Conservation (phyloP, 2,113 vertebrate genomes). For the Gadus macrocephalus region DNA sequence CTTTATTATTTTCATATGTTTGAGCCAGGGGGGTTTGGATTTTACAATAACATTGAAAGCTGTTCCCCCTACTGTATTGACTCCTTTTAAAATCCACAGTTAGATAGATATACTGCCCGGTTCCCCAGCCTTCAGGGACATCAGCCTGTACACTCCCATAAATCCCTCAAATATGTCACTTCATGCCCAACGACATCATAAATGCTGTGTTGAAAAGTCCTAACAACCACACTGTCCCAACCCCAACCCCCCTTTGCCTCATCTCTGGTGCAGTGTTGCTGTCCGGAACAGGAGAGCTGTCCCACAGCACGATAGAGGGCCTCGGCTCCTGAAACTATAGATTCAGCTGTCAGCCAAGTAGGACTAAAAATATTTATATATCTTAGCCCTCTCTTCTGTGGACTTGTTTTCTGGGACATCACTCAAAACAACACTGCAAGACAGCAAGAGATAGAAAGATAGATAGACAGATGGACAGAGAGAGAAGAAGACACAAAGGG, state of each 20-base stretch:
- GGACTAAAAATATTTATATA: conserved; percentile 10
- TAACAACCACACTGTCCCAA: conserved; percentile 15
- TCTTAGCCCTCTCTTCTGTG: neutral
- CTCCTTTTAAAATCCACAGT: neutral
- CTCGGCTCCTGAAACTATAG: conserved; percentile 45
- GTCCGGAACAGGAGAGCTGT: conserved; percentile 36
- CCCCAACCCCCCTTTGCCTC: conserved; percentile 21
- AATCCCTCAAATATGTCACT: conserved; percentile 41
- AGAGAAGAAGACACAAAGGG: conserved; percentile 15
- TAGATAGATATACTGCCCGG: neutral
- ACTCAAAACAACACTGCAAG: neutral
- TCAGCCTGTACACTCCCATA: conserved; percentile 22
- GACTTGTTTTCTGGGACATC: conserved; percentile 15
- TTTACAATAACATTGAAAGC: no score
- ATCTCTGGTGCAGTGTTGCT: neutral
- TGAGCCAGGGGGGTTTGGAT: no score
- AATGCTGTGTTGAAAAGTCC: conserved; percentile 29
- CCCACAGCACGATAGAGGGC: conserved; percentile 20
- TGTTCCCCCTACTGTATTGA: no score
- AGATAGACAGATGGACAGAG: conserved; percentile 10
- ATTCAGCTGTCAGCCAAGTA: conserved; percentile 45
- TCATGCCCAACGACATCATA: conserved; percentile 33
- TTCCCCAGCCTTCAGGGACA: conserved; percentile 18
- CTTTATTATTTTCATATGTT: no score
- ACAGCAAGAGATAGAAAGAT: conserved; percentile 3